Evolutionary conservation across 2,797 vertebrate genomes (phyloP).

Genomic region (Mareca penelope): DNA sequence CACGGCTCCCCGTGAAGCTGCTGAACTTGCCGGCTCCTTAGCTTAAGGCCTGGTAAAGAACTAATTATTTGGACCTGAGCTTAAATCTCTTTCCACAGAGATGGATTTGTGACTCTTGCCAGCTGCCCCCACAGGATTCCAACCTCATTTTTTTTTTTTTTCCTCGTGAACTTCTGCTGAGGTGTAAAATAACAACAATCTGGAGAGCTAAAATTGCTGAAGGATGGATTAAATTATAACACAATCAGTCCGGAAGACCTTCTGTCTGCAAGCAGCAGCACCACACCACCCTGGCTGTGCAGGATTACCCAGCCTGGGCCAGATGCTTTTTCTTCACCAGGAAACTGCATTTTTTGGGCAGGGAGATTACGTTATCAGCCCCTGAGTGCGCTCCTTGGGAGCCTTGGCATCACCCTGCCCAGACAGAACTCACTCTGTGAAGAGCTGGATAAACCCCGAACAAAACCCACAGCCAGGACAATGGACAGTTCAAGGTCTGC

Average conservation of each 20-base stretch:
- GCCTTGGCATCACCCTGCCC: neutral
- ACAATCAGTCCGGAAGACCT: conserved; percentile 1
- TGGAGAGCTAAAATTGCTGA: conserved; percentile 36
- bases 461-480: neutral
- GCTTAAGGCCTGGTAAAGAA: conserved; percentile 41
- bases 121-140: conserved; percentile 51
- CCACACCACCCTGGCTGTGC: neutral
- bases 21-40: neutral
- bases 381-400: rapidly evolving
- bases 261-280: neutral
- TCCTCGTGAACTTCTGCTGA: conserved; percentile 61
- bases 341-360: neutral
- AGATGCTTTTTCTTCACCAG: neutral
- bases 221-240: conserved; percentile 65
- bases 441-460: neutral
- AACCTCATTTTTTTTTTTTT: conserved; percentile 54
- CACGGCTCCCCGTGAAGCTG: neutral
- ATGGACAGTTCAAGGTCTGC: neutral
- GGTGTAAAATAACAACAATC: conserved; percentile 65
- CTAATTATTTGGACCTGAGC: conserved; percentile 56
- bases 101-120: conserved; percentile 64
- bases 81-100: conserved; percentile 61
- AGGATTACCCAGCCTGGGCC: neutral
- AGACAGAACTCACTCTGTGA: neutral
- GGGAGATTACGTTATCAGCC: neutral